A percentile compares a stretch with the other conserved stretches of the same genome.
phyloP scores from a whole-genome alignment of 2,113 vertebrate genomes.

The Muscicapa adusta region DNA sequence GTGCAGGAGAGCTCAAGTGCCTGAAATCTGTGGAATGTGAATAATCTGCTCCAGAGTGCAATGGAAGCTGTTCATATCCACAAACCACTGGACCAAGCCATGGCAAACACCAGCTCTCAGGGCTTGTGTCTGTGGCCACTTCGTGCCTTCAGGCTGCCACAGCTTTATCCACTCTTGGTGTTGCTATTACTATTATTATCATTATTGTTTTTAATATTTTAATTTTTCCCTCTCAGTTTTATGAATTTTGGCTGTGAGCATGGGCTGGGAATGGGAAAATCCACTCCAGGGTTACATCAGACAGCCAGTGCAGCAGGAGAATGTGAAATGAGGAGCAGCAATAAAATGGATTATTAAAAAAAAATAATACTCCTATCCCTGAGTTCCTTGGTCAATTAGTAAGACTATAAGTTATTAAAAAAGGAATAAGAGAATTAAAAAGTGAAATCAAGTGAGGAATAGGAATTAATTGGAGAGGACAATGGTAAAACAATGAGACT shows the following conservation, averaged over 20 bases:
- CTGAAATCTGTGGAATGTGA: background rate
- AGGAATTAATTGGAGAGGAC: background rate
- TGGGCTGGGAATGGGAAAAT: conserved; percentile 16
- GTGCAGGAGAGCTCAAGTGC: background rate
- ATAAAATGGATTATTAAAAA: conserved; percentile 45
- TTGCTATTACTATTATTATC: background rate
- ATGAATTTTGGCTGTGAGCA: background rate
- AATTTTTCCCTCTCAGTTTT: conserved; percentile 15
- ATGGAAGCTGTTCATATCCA: accelerated
- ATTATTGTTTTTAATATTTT: background rate
- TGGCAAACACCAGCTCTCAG: background rate
- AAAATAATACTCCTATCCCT: background rate
- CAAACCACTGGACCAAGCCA: background rate
- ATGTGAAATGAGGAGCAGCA: conserved; percentile 30
- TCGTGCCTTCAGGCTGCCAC: background rate
- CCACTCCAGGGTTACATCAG: background rate
- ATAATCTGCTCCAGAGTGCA: background rate
- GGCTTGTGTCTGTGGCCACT: background rate
- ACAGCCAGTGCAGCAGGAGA: background rate
- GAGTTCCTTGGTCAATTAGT: conserved; percentile 46
- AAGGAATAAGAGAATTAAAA: conserved; percentile 20
- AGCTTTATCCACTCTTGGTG: background rate
- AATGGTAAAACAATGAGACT: background rate
- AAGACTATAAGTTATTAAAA: conserved; percentile 5
- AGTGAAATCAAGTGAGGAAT: background rate